phyloP scores from a whole-genome alignment of 2,797 vertebrate genomes.

The Ptychadena robeensis region DNA sequence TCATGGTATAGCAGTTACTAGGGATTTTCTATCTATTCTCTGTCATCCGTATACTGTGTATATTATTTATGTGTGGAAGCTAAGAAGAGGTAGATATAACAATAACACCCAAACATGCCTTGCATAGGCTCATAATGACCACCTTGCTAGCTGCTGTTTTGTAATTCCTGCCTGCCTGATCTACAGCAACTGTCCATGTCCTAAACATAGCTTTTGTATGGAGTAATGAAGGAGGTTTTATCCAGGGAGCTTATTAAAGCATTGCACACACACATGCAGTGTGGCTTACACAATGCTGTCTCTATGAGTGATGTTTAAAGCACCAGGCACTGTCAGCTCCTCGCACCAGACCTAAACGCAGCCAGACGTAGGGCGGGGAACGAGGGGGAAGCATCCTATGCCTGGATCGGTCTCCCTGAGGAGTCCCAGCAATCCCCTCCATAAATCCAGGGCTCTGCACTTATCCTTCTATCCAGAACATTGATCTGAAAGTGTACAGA shows the following conservation, averaged over 20 bases:
- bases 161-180: slow-evolving; percentile 22
- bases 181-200: slow-evolving; percentile 55
- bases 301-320: slow-evolving; percentile 56
- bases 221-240: slow-evolving; percentile 60
- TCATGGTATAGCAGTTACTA: background rate
- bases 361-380: slow-evolving; percentile 50
- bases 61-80: background rate
- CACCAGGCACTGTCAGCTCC: slow-evolving; percentile 55
- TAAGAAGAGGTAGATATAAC: background rate
- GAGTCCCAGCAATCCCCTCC: slow-evolving; percentile 55
- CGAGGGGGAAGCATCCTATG: slow-evolving; percentile 42
- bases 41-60: background rate
- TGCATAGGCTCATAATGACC: slow-evolving; percentile 25
- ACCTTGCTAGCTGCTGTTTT: background rate
- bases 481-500: slow-evolving; percentile 58
- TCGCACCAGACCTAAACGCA: slow-evolving; percentile 53
- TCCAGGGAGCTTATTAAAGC: slow-evolving; percentile 62
- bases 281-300: slow-evolving; percentile 41
- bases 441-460: slow-evolving; percentile 61
- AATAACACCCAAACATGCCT: background rate
- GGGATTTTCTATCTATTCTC: background rate
- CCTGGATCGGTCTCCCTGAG: slow-evolving; percentile 54
- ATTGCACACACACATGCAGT: slow-evolving; percentile 45
- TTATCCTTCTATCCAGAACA: slow-evolving; percentile 61
- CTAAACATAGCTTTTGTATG: slow-evolving; percentile 48